Percentiles rank a stretch among this genome's conserved stretches.
Conservation (phyloP, 2,113 vertebrate species). For the Puma concolor region DNA sequence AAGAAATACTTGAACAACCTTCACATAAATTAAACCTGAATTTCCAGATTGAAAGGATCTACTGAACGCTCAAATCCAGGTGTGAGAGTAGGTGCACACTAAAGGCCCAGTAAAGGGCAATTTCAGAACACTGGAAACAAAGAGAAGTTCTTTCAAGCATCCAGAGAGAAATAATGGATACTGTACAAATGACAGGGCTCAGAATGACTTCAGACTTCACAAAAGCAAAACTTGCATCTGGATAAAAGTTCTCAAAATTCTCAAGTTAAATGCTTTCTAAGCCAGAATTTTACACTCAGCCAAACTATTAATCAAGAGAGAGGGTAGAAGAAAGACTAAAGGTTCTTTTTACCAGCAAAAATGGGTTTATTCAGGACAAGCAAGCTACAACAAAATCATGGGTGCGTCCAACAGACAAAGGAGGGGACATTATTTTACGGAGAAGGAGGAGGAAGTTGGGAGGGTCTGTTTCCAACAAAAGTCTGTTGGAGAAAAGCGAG, state of each 20-base stretch:
- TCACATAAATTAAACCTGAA: background rate
- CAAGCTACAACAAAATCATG: background rate
- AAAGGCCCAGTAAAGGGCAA: background rate
- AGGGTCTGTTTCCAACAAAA: background rate
- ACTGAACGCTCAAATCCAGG: background rate
- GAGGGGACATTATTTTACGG: background rate
- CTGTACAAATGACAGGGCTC: background rate
- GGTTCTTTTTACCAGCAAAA: background rate
- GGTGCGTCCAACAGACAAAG: background rate
- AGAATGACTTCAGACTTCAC: too few species aligned
- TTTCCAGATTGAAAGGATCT: background rate
- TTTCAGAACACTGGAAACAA: background rate
- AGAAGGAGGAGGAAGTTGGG: background rate
- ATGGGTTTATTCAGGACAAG: background rate
- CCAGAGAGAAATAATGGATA: background rate
- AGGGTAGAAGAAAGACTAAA: background rate
- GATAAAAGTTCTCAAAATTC: background rate
- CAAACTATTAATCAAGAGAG: too few species aligned
- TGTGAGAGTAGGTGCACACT: background rate
- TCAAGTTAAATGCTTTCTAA: background rate
- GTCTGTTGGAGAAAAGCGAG: too few species aligned
- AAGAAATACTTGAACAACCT: background rate
- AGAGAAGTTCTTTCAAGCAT: too few species aligned
- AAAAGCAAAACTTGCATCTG: background rate
- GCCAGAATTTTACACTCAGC: background rate